Conservation (phyloP, 2,797 vertebrate species). For the Diplodus puntazzo region DNA sequence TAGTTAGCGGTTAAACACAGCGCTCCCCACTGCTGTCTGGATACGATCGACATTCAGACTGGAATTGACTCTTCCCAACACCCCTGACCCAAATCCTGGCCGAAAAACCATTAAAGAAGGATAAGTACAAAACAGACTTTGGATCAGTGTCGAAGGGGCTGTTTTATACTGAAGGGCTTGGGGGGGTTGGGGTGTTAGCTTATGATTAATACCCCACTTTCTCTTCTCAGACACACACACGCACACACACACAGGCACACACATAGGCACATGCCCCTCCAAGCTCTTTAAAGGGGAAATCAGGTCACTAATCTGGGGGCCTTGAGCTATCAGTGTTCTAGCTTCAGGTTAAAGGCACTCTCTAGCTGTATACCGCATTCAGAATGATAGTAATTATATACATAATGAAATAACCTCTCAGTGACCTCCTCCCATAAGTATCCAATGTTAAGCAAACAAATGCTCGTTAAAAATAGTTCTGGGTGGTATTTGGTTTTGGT, state of each 20-base stretch:
- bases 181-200: slow-evolving; percentile 45
- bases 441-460: not conserved
- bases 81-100: slow-evolving; percentile 73
- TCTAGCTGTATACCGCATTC: slow-evolving; percentile 30
- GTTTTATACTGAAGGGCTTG: slow-evolving; percentile 46
- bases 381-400: slow-evolving; percentile 43
- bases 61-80: slow-evolving; percentile 53
- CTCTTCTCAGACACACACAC: slow-evolving; percentile 52
- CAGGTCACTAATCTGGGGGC: slow-evolving; percentile 82
- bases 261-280: slow-evolving; percentile 38
- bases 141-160: slow-evolving; percentile 68
- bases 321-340: slow-evolving; percentile 69
- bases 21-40: slow-evolving; percentile 15
- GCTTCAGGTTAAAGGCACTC: slow-evolving; percentile 64
- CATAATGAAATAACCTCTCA: slow-evolving; percentile 34
- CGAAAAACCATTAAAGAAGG: slow-evolving; percentile 63
- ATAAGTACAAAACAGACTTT: slow-evolving; percentile 72
- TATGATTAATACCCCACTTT: slow-evolving; percentile 77
- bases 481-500: slow-evolving; percentile 13
- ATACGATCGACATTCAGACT: slow-evolving; percentile 30
- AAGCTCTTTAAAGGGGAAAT: slow-evolving; percentile 79
- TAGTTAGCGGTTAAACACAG: slow-evolving; percentile 15
- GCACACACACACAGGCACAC: slow-evolving; percentile 11
- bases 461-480: slow-evolving; percentile 38
- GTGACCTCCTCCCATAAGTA: slow-evolving; percentile 33